Base-by-base conservation (phyloP, 2,797 vertebrate species). In the Danio albolineatus region DNA sequence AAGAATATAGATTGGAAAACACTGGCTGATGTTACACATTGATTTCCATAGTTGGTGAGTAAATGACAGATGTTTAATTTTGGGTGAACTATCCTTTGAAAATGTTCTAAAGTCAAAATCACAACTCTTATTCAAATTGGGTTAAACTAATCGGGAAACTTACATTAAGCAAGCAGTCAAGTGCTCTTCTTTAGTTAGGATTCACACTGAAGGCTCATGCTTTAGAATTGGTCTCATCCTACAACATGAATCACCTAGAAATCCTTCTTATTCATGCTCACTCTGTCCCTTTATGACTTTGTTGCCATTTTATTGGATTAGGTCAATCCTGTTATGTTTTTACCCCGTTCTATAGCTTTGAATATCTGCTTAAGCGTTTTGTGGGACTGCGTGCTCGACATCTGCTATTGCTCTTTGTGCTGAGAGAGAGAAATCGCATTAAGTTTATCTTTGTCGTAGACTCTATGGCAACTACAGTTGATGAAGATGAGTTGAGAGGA, bases 391-490 rank as follows among this genome's bases (percentile, higher is more conserved):
- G 66, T 59, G 51, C 67, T 66, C 60, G 76, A 77, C 85, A 80
- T 77, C 76, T 71, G 76, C 81, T 73, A 59, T 74, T 70, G 64
- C 82, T 71, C 46, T 78, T 78, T 81, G 71, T 76, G 79, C 62
- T 70, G 57, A 77, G 38, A 53, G 12, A n/a, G 16, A 59, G 44
- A 70, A 70, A 81, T 71, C 60, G 12, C 21, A 78, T 75, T 70
- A 19, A 14, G 38, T 9, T 84, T 69, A 62, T 80, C 71, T 41
- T 85, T 81, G 84, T 78, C 71, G 60, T 83, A 81, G 84, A 82
- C 86, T 82, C 89, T 90, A 93, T 91, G 90, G 91, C 85, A 88
- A 94, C 91, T 78, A 75, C 83, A 87, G 80, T 74, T 56, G 28
- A 83, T 56, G 43, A 12, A 74, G 79, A 69, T 77, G 48, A 78